Conservation (phyloP, 37 sponge, comb jelly and placozoan species). For the Lycopodina hypogea region DNA sequence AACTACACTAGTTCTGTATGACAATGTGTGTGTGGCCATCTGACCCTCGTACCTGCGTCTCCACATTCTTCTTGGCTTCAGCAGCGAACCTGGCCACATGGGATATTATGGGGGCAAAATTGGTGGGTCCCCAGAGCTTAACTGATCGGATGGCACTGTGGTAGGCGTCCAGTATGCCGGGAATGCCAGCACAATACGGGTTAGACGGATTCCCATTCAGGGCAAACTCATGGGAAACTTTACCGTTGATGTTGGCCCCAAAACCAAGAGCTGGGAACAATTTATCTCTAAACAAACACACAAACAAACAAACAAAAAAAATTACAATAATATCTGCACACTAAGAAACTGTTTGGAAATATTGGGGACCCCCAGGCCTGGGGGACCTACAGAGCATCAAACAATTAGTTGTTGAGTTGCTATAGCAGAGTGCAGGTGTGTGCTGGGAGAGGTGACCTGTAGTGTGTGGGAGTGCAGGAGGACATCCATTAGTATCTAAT, state of each 20-base stretch:
- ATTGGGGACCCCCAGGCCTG: too few relatives aligned
- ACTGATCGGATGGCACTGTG: slow-evolving; percentile 36
- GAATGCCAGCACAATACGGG: slow-evolving; percentile 69
- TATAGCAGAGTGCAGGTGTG: too few relatives aligned
- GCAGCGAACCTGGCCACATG: slow-evolving; percentile 77
- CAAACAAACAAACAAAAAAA: too few relatives aligned
- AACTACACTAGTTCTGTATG: too few relatives aligned
- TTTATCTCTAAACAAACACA: slow-evolving; percentile 78
- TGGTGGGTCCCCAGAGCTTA: slow-evolving; percentile 68
- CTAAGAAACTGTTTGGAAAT: too few relatives aligned
- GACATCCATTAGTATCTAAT: too few relatives aligned
- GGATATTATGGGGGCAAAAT: slow-evolving; percentile 80
- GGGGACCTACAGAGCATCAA: too few relatives aligned
- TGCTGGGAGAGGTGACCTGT: too few relatives aligned
- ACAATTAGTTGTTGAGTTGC: too few relatives aligned
- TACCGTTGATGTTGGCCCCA: slow-evolving; percentile 61
- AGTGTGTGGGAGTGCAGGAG: too few relatives aligned
- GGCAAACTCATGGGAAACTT: slow-evolving; percentile 80
- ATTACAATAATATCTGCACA: too few relatives aligned
- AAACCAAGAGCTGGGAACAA: slow-evolving; percentile 89
- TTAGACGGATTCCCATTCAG: slow-evolving; percentile 73
- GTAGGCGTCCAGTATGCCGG: slow-evolving; percentile 74
- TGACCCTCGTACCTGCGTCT: slow-evolving; percentile 9
- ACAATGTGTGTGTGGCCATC: too few relatives aligned
- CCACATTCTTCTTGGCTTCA: slow-evolving; percentile 31